Conservation (phyloP, 2,888 invertebrate genomes). For the Cecidostiba fungosa region DNA sequence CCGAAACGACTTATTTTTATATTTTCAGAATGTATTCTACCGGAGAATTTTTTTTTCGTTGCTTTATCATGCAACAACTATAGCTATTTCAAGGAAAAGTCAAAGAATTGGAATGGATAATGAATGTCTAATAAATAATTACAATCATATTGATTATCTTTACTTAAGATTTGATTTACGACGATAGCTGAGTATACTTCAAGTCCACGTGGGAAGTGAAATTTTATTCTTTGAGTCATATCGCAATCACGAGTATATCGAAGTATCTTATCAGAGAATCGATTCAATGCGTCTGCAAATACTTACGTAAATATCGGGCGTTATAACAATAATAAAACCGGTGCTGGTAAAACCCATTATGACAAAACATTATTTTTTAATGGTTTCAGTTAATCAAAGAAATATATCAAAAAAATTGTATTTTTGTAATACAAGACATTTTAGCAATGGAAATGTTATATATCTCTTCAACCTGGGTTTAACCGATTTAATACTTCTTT, state of each 20-base stretch:
- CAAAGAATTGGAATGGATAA: slow-evolving; percentile 20
- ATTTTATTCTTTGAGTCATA: slow-evolving; percentile 31
- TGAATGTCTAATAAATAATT: slow-evolving; percentile 53
- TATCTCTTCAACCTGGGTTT: neutral
- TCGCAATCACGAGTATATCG: neutral
- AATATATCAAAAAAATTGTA: slow-evolving; percentile 2
- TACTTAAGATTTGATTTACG: slow-evolving; percentile 50
- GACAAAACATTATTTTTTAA: neutral
- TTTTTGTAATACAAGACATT: neutral
- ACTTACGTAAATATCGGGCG: slow-evolving; percentile 23
- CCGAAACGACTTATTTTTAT: too few species aligned
- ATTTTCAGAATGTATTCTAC: neutral
- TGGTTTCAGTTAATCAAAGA: neutral
- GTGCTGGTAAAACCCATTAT: neutral
- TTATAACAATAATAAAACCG: slow-evolving; percentile 15
- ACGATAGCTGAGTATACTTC: slow-evolving; percentile 12
- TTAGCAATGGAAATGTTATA: neutral
- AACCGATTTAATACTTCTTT: neutral
- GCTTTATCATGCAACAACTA: slow-evolving; percentile 17
- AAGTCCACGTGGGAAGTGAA: slow-evolving; percentile 34
- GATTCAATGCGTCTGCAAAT: slow-evolving; percentile 8
- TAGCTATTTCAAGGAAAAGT: slow-evolving; percentile 37
- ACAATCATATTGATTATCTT: slow-evolving; percentile 52
- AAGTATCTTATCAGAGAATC: slow-evolving; percentile 41
- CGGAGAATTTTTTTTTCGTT: slow-evolving; percentile 13